Evolutionary conservation across 2,888 invertebrate species (phyloP).

Genomic region (Cryptus armator): DNA sequence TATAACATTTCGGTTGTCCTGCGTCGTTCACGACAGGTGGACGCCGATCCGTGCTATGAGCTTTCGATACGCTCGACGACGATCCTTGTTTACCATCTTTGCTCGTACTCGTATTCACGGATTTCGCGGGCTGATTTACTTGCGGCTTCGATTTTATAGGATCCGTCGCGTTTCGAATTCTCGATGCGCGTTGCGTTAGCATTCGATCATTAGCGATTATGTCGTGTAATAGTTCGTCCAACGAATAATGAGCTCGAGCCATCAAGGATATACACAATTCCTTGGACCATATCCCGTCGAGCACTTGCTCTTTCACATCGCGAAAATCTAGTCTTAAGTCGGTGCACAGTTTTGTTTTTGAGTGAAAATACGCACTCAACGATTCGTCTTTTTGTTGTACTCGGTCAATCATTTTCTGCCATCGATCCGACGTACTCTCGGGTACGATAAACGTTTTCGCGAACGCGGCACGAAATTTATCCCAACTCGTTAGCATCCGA

Average conservation of each 20-base stretch:
- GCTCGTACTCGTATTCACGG: background rate
- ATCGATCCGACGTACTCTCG: conserved; percentile 20
- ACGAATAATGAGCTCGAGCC: background rate
- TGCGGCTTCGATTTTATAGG: too few species aligned
- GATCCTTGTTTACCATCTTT: too few species aligned
- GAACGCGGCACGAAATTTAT: conserved; percentile 3
- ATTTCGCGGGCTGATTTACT: background rate
- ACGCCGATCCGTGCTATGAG: background rate
- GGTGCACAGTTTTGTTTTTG: conserved; percentile 33
- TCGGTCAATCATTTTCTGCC: conserved; percentile 36
- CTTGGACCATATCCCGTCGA: conserved; percentile 37
- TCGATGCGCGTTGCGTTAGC: too few species aligned
- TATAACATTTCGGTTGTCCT: conserved; percentile 2
- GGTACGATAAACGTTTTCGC: background rate
- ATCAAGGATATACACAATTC: conserved; percentile 26
- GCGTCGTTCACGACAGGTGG: background rate
- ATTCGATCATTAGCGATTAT: too few species aligned
- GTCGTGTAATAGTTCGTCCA: background rate
- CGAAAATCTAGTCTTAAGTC: conserved; percentile 7
- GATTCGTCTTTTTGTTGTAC: conserved; percentile 15
- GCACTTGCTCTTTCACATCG: conserved; percentile 42
- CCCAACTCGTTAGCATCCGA: background rate
- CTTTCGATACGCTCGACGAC: background rate
- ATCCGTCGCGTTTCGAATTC: too few species aligned
- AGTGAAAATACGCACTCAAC: conserved; percentile 11